These are phyloP conservation scores for Caenorhabditis briggsae DNA, from an alignment of 1,140 invertebrate species.

Conservation along the genomic window DNA sequence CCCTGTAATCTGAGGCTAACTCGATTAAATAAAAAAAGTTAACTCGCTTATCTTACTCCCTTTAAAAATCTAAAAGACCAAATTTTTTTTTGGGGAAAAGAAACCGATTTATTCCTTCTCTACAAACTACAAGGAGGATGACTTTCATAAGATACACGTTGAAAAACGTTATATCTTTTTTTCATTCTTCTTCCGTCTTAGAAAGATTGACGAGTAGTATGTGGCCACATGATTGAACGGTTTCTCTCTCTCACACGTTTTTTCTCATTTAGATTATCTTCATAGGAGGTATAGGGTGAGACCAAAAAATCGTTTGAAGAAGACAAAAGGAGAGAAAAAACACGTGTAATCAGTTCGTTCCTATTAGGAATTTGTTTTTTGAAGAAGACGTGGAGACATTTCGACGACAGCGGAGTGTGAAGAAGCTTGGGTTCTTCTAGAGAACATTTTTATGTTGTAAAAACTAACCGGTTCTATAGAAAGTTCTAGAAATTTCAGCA, in stretches of 20 bases:
- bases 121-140: not conserved
- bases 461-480: not conserved
- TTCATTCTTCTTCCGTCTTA: not conserved
- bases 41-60: too few relatives aligned
- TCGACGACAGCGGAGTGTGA: not conserved
- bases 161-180: not conserved
- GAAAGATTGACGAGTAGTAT: conserved; percentile 7
- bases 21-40: too few relatives aligned
- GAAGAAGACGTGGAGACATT: not conserved
- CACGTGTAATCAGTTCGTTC: conserved; percentile 12
- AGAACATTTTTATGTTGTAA: conserved; percentile 20
- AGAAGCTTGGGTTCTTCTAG: conserved; percentile 5
- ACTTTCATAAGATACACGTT: conserved; percentile 10
- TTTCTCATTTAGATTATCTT: not conserved
- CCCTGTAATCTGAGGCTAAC: too few relatives aligned
- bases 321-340: not conserved
- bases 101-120: not conserved
- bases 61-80: too few relatives aligned
- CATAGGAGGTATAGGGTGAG: conserved; percentile 20
- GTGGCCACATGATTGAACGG: conserved; percentile 38
- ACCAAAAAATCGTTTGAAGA: conserved; percentile 23
- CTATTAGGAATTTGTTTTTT: not conserved
- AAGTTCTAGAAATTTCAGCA: conserved; percentile 47
- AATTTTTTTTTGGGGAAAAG: too few relatives aligned
- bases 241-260: conserved; percentile 16